Percentiles rank a stretch among this genome's conserved stretches.
These are phyloP conservation scores for Simalia tracyae DNA, from an alignment of 2,797 vertebrate species.

Conservation along the genomic window DNA sequence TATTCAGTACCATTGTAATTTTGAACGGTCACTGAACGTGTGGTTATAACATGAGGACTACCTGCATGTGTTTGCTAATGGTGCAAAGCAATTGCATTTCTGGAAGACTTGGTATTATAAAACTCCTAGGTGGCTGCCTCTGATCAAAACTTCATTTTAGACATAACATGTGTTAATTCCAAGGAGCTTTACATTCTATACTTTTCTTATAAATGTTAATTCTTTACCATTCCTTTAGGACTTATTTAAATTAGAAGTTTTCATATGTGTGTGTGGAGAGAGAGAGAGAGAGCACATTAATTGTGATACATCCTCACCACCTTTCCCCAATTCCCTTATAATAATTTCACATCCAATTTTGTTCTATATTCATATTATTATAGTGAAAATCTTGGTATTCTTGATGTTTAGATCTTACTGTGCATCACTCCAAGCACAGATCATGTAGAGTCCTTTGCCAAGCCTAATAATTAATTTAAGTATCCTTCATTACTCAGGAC, in stretches of 20 bases:
- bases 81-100: constrained; percentile 37
- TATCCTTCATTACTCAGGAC: constrained; percentile 34
- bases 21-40: no score
- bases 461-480: constrained; percentile 25
- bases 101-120: constrained; percentile 33
- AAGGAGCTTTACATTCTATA: constrained; percentile 64
- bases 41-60: no score
- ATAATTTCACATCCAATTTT: constrained; percentile 50
- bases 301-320: constrained; percentile 61
- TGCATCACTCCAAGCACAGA: constrained; percentile 44
- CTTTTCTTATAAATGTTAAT: constrained; percentile 63
- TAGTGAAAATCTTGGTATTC: constrained; percentile 53
- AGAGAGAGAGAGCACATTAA: constrained; percentile 62
- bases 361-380: constrained; percentile 46
- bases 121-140: constrained; percentile 61
- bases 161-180: constrained; percentile 68
- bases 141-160: constrained; percentile 67
- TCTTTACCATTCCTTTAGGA: constrained; percentile 60
- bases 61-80: constrained; percentile 53
- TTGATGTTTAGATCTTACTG: constrained; percentile 38
- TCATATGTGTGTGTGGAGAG: constrained; percentile 40
- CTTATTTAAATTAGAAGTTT: constrained; percentile 65
- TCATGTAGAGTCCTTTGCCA: constrained; percentile 48
- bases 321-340: constrained; percentile 64
- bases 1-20: no score